phyloP scores from a whole-genome alignment of 2,113 vertebrate genomes.

The Panthera tigris region DNA sequence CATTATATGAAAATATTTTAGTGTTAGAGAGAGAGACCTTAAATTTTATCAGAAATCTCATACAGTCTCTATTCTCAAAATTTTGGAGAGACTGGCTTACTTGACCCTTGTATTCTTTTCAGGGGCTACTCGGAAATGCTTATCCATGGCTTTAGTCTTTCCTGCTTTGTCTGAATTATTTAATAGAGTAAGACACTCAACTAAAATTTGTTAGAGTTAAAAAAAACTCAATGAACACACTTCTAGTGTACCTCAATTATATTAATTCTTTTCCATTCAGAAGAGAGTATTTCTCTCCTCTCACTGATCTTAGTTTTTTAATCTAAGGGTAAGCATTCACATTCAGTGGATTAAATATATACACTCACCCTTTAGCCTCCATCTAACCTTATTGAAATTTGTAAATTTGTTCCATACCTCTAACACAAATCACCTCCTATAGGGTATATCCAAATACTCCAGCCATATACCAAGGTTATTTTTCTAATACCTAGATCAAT shows the following conservation, averaged over 20 bases:
- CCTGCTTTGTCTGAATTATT: neutral
- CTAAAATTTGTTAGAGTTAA: neutral
- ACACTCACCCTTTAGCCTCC: neutral
- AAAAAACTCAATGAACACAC: neutral
- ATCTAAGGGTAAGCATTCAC: neutral
- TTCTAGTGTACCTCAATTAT: neutral
- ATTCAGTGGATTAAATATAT: neutral
- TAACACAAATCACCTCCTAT: constrained; percentile 10
- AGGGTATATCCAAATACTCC: neutral
- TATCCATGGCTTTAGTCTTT: neutral
- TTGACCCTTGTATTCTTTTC: neutral
- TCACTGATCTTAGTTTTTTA: neutral
- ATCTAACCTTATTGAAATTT: neutral
- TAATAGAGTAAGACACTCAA: neutral
- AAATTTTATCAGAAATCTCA: neutral
- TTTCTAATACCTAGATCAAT: neutral
- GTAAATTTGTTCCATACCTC: neutral
- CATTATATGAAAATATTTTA: neutral
- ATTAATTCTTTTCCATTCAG: neutral
- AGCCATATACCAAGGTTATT: neutral
- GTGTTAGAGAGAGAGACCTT: neutral
- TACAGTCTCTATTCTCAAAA: neutral
- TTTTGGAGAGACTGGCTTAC: neutral
- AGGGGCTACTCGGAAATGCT: neutral
- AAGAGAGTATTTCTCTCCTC: neutral